phyloP scores from a whole-genome alignment of 1,140 invertebrate genomes.

The Macrobrachium nipponense region DNA sequence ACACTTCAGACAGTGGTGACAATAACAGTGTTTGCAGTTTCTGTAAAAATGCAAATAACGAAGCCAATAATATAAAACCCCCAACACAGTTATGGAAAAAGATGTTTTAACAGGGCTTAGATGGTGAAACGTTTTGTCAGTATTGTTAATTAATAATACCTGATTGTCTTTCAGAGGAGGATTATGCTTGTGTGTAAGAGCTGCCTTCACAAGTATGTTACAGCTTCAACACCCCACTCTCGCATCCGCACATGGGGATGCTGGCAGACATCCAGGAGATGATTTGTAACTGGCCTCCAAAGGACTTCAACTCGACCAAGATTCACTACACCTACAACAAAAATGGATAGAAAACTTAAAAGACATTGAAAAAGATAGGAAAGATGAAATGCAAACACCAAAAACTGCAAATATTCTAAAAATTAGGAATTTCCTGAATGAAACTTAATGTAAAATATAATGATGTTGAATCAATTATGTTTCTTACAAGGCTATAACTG shows the following conservation, averaged over 20 bases:
- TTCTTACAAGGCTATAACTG: no score
- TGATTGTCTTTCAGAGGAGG: slow-evolving; percentile 87
- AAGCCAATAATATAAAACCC: slow-evolving; percentile 33
- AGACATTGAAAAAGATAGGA: no score
- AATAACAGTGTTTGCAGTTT: slow-evolving; percentile 86
- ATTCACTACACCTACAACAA: slow-evolving; percentile 80
- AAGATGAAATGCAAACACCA: no score
- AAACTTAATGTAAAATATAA: no score
- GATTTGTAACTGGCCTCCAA: slow-evolving; percentile 96
- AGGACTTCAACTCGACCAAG: slow-evolving; percentile 92
- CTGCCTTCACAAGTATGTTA: slow-evolving; percentile 93
- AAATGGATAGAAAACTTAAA: background rate
- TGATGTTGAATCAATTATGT: no score
- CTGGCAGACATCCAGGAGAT: slow-evolving; percentile 94
- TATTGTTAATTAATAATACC: slow-evolving; percentile 68
- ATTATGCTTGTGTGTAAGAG: slow-evolving; percentile 88
- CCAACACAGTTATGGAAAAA: background rate
- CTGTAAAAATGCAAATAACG: slow-evolving; percentile 43
- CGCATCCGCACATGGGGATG: slow-evolving; percentile 95
- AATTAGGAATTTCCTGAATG: no score
- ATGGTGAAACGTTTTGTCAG: background rate
- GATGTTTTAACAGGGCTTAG: background rate
- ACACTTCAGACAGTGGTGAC: slow-evolving; percentile 89
- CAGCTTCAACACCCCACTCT: slow-evolving; percentile 97
- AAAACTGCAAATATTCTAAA: no score